phyloP scores from a whole-genome alignment of 2,888 invertebrate species.

The Yponomeuta plumbellus region DNA sequence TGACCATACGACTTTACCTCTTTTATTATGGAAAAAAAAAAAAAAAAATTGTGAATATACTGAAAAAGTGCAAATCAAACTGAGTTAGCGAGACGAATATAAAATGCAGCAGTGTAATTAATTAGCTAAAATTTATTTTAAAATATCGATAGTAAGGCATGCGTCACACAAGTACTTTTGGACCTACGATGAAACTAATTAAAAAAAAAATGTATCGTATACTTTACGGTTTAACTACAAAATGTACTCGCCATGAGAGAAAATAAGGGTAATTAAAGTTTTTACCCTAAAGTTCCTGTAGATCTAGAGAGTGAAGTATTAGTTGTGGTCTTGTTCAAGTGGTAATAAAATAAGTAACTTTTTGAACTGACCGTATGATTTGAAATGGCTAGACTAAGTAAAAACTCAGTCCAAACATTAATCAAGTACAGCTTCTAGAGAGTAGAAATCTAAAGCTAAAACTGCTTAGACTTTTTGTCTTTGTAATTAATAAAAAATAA shows the following conservation, averaged over 20 bases:
- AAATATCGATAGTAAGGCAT: background rate
- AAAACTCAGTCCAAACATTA: too few relatives aligned
- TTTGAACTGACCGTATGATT: background rate
- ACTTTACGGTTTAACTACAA: background rate
- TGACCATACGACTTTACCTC: too few relatives aligned
- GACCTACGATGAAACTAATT: background rate
- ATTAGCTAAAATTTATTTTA: background rate
- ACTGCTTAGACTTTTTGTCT: too few relatives aligned
- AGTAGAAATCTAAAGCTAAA: too few relatives aligned
- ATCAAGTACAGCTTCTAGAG: too few relatives aligned
- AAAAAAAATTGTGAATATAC: too few relatives aligned
- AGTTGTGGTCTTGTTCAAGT: background rate
- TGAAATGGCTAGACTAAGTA: background rate
- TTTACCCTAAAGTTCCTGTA: slow-evolving; percentile 55
- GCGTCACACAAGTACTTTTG: background rate
- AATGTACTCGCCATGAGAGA: slow-evolving; percentile 5
- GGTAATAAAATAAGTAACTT: background rate
- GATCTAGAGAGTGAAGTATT: slow-evolving; percentile 41
- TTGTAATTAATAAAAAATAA: too few relatives aligned
- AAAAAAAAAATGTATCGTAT: background rate
- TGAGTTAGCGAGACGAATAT: too few relatives aligned
- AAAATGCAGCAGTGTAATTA: too few relatives aligned
- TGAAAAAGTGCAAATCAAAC: too few relatives aligned
- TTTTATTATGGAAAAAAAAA: too few relatives aligned
- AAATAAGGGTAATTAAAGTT: slow-evolving; percentile 21